Base-by-base conservation (phyloP, 2,888 invertebrate genomes). In the Chrysolina americana region DNA sequence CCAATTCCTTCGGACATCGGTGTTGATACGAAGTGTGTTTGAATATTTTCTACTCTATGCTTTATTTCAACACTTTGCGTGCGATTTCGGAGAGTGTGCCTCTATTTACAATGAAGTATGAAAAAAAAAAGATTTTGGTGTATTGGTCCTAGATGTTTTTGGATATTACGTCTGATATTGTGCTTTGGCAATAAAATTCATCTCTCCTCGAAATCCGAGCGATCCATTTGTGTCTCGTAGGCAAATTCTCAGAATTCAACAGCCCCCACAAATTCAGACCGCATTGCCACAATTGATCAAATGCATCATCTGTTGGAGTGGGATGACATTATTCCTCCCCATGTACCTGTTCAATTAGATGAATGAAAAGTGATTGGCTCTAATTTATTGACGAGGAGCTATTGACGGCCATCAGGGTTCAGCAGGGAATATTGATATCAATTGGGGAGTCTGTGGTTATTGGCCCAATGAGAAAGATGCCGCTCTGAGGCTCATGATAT, bases 211-310 rank as follows among this genome's bases (percentile, higher is more conserved):
- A 56, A 17, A 17, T 56, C 56, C 56, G 10, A 11, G 56, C 56
- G 56, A 21, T 56, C 23, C 56, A 73, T 73, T 19, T 62, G 28
- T 53, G 64, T 63, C 70, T 64, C 62, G 44, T 17, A 5, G 65
- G 48, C 70, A 70, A 73, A 73, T 73, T 73, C 70, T 65, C 56
- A 41, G 73, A 65, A 73, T 75, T 66, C 63, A 36, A 41, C 64
- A 13, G 41, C 17, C 13, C n/a, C 73, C n/a, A 70, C 53, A 70
- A 41, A 76, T 76, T 70, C 70, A 68, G 41, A 65, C 63, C 50
- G 72, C 63, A 73, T 76, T 71, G 68, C 63, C 73, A 56, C 41
- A 75, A 71, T 62, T 71, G 65, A 65, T 70, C 63, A 41, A 63
- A 48, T 19, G 10, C 70, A 64, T 70, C 50, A 50, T 64, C 28